phyloP scores from a whole-genome alignment of 2,888 invertebrate genomes.

The Hypselothyrea guttata region DNA sequence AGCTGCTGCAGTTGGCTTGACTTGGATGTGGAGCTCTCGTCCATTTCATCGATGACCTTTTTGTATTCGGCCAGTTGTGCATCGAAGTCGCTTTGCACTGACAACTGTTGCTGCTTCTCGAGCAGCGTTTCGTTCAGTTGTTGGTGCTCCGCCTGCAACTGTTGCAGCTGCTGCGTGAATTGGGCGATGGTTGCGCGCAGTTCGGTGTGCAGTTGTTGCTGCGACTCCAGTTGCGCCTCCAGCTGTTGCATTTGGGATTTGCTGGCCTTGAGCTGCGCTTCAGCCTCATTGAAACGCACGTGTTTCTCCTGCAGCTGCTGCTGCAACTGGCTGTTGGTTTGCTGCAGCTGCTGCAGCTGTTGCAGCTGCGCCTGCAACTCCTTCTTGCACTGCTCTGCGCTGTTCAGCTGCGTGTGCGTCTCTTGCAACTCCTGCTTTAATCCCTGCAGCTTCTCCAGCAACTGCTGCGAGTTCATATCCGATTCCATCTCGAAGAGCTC shows the following conservation, averaged over 20 bases:
- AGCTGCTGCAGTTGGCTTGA: conserved; percentile 45
- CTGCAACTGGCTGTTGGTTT: conserved; percentile 53
- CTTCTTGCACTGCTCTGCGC: conserved; percentile 33
- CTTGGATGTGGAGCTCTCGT: conserved; percentile 59
- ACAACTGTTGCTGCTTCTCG: conserved; percentile 43
- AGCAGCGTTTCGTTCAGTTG: conserved; percentile 38
- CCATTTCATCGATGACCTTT: conserved; percentile 76
- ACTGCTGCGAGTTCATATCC: conserved; percentile 68
- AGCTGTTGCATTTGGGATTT: conserved; percentile 33
- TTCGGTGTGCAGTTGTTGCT: conserved; percentile 30
- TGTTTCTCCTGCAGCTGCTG: conserved; percentile 25
- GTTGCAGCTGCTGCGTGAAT: conserved; percentile 40
- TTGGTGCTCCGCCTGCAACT: conserved; percentile 45
- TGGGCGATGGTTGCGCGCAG: background rate
- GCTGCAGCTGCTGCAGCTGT: conserved; percentile 54
- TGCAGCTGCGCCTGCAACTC: conserved; percentile 39
- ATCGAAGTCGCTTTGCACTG: conserved; percentile 55
- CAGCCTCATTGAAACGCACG: conserved; percentile 12
- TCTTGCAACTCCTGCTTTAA: conserved; percentile 67
- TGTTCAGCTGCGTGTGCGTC: conserved; percentile 52
- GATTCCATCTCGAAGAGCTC: conserved; percentile 79
- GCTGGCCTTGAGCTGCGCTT: conserved; percentile 25
- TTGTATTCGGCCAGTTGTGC: conserved; percentile 68
- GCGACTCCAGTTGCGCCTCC: conserved; percentile 29
- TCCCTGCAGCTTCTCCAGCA: conserved; percentile 63